Percentiles rank a stretch among this genome's conserved stretches.
Conservation (phyloP, 1,140 invertebrate genomes). For the Aphelinus certus region DNA sequence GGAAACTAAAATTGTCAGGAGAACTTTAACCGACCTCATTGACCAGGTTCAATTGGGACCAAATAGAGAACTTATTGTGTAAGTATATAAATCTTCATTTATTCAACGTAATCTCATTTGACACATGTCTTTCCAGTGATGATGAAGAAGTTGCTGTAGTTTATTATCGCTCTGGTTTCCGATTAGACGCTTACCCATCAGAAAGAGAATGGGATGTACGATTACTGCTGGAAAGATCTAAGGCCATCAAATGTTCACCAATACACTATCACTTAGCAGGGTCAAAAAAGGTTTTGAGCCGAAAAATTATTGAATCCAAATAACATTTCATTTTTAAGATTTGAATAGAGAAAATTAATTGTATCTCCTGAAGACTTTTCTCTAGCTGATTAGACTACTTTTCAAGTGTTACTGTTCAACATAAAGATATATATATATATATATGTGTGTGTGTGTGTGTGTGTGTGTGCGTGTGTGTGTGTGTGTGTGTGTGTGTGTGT, state of each 20-base stretch:
- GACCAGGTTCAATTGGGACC: constrained; percentile 66
- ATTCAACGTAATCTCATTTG: constrained; percentile 40
- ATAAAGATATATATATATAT: constrained; percentile 12
- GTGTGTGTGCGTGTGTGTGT: no score
- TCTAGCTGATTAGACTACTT: no score
- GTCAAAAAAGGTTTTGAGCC: constrained; percentile 75
- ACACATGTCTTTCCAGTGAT: constrained; percentile 67
- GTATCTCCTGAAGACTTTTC: no score
- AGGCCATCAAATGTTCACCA: constrained; percentile 95
- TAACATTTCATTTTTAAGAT: no score
- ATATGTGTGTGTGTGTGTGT: no score
- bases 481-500: no score
- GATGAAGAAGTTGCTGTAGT: constrained; percentile 84
- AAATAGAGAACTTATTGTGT: constrained; percentile 75
- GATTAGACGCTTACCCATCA: constrained; percentile 83
- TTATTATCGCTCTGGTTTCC: constrained; percentile 93
- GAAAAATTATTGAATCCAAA: background rate
- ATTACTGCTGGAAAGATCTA: constrained; percentile 83
- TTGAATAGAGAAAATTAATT: no score
- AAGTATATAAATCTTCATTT: constrained; percentile 47
- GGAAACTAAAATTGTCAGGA: constrained; percentile 77
- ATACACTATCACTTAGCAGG: constrained; percentile 89
- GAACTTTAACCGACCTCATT: constrained; percentile 73
- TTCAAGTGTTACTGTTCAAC: background rate
- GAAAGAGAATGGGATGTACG: constrained; percentile 86